phyloP scores from a whole-genome alignment of 1,140 invertebrate genomes.

The Bombus fervidus region DNA sequence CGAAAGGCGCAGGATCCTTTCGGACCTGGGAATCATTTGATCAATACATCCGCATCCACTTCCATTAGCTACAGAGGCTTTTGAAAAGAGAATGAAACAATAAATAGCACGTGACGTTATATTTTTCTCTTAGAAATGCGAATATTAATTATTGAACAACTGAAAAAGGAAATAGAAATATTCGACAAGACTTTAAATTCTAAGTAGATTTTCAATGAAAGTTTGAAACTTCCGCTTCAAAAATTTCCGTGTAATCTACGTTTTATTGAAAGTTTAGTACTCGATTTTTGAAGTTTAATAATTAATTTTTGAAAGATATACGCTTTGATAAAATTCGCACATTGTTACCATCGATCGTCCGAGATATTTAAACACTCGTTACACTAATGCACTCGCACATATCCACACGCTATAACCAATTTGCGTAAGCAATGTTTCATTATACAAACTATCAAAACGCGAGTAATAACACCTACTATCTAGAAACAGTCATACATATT shows the following conservation, averaged over 20 bases:
- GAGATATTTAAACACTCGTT: background rate
- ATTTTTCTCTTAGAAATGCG: background rate
- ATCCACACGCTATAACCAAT: background rate
- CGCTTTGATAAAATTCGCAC: background rate
- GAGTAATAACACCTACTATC: no score
- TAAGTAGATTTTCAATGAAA: no score
- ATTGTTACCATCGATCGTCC: background rate
- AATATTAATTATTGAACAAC: background rate
- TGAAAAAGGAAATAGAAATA: no score
- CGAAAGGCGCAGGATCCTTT: slow-evolving; percentile 33
- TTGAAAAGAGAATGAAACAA: background rate
- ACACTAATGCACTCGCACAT: background rate
- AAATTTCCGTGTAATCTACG: no score
- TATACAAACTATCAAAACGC: no score
- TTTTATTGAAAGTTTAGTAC: no score
- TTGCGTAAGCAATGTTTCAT: background rate
- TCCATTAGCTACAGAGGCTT: background rate
- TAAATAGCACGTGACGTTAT: background rate
- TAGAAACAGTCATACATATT: background rate
- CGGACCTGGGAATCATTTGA: slow-evolving; percentile 11
- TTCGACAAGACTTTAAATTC: no score
- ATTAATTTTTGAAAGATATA: no score
- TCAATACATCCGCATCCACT: background rate
- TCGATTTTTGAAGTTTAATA: no score
- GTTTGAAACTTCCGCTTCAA: no score